Evolutionary conservation across 2,797 vertebrate species (phyloP), one percentile per base, ranked within the genome.

Genomic region (Philypnodon macrostomus): DNA sequence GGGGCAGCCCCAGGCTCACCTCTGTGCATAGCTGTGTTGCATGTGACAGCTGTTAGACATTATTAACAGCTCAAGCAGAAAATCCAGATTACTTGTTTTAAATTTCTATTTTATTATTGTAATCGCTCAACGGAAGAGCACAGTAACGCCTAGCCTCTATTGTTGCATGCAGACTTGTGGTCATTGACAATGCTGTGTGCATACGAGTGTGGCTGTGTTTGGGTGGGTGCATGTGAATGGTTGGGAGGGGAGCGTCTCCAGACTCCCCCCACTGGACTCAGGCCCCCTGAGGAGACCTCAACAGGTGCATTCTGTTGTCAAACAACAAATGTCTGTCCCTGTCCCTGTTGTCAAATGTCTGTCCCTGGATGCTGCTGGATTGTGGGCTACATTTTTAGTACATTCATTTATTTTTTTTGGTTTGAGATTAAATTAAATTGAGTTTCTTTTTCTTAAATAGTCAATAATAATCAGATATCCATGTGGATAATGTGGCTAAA

Each of bases 71-170:
- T 85, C 84, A 88, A 73, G 86, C 86, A 78, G 75, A 86, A 87
- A 89, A 87, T 87, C 84, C 85, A 84, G 83, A 88, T 89, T 82
- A 87, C 73, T 77, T 85, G 76, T 90, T 88, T 87, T 85, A 84
- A 65, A 88, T 85, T 88, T 80, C 72, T 80, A 65, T 82, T 83
- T 82, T 86, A 83, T 88, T 83, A 85, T 81, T 86, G 72, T 83
- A 85, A 86, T 87, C 72, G 51, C 58, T 69, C 56, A 69, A 46
- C 67, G 74, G 77, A 73, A 61, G 67, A 59, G 72, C 81, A 60
- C 66, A 54, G 67, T 38, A 67, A 79, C 81, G 70, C 66, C 46
- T n/a, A n/a, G n/a, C n/a, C n/a, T n/a, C 76, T 36, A 77, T 81
- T 86, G 80, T 84, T 71, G 61, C 61, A 19, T 13, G 66, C 63